Evolutionary conservation across 1,140 invertebrate species (phyloP), one percentile per base, ranked within the genome.

Genomic region (Berghia stephanieae): DNA sequence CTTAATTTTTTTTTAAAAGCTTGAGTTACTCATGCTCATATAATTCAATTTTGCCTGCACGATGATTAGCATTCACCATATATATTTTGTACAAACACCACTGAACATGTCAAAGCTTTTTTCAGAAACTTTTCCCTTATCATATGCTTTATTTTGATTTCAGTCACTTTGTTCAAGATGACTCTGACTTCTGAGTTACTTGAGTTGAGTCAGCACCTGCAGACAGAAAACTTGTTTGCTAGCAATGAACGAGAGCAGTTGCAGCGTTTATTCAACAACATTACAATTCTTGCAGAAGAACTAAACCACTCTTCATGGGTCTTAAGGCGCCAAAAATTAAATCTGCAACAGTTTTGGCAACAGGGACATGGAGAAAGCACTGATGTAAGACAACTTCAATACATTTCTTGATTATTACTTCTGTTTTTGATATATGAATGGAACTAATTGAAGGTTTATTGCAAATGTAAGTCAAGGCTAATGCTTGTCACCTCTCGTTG

Each of bases 291-390:
- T 40, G 93, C 92, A 0, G 92, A 93, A 71, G 90, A 91, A 46
- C 88, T 94, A n/a, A 92, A 92, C 36, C 93, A 96, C 87, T 91
- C 94, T 80, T 93, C 96, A 40, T 98, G 96, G 95, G 93, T 97
- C 73, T 95, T 94, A 57, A 93, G 94, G 3, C 95, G 96, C 87
- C 95, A 98, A 88, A 92, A 95, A 79, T 91, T 94, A 44, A 96
- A 95, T 87, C 90, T 77, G n/a, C 46, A 49, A 49, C 46, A 16
- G 13, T 49, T 49, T 49, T 49, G 46, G n/a, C 27, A 3, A 36
- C 57, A 75, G 73, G 73, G 43, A 31, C 67, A 60, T 46, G 73
- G 73, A 24, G 24, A 31, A 21, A 75, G 73, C 42, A 75, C 63
- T 84, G 92, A n/a, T n/a, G n/a, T n/a, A n/a, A n/a, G n/a, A n/a